Evolutionary conservation across 2,888 invertebrate species (phyloP).

Genomic region (Merodon equestris): DNA sequence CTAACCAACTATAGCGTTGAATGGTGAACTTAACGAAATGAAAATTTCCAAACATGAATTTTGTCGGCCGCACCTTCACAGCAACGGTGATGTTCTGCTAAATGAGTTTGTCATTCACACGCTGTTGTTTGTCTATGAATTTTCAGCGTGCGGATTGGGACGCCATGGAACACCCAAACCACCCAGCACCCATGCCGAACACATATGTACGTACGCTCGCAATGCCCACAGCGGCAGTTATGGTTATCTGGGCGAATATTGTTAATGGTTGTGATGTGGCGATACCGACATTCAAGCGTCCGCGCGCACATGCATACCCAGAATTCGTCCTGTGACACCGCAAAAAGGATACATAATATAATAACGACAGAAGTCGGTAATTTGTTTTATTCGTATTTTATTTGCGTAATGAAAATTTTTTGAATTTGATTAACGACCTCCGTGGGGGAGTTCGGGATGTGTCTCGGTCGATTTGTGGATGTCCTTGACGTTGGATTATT

Average conservation of each 20-base stretch:
- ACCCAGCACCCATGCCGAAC: not conserved
- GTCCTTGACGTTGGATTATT: conserved; percentile 57
- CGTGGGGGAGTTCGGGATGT: not conserved
- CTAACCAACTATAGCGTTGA: conserved; percentile 2
- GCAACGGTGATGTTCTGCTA: conserved; percentile 49
- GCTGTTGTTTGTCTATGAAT: conserved; percentile 28
- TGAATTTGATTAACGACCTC: conserved; percentile 59
- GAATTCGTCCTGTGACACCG: not conserved
- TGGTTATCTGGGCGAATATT: conserved; percentile 61
- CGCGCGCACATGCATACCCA: not conserved
- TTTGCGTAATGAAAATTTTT: conserved; percentile 55
- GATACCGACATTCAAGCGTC: conserved; percentile 34
- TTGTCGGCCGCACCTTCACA: conserved; percentile 54
- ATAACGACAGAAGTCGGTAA: conserved; percentile 55
- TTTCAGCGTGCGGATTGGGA: conserved; percentile 19
- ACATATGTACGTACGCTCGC: no score
- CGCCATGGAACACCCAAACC: conserved; percentile 30
- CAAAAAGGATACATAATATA: conserved; percentile 15
- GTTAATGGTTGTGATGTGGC: conserved; percentile 58
- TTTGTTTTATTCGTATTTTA: conserved; percentile 66
- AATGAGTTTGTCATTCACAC: conserved; percentile 67
- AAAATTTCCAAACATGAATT: conserved; percentile 60
- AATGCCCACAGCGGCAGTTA: conserved; percentile 51
- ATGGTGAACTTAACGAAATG: conserved; percentile 55
- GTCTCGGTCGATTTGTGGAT: conserved; percentile 30